Percentiles rank a stretch among this genome's conserved stretches.
Conservation (phyloP, 2,888 invertebrate genomes). For the Dynastes hyllus region DNA sequence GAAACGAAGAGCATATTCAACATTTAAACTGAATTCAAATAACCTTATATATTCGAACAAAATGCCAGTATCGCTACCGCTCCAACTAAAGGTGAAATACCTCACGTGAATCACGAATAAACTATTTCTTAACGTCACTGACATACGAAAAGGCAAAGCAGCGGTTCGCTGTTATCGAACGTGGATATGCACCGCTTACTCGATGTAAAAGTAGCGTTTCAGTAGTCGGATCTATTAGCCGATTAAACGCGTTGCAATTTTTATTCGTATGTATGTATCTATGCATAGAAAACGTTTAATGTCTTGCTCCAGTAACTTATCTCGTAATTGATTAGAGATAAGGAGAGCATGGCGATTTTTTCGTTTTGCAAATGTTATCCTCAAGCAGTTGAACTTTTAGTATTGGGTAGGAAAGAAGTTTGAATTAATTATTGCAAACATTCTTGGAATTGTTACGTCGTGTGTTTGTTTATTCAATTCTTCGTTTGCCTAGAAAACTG, state of each 20-base stretch:
- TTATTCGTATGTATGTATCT: conserved; percentile 18
- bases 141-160: conserved; percentile 5
- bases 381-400: neutral
- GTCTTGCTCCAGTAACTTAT: conserved; percentile 28
- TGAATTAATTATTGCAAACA: too few species aligned
- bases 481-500: too few species aligned
- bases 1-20: too few species aligned
- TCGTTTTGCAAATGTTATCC: neutral
- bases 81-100: neutral
- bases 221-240: conserved; percentile 53
- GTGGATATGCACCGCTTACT: conserved; percentile 9
- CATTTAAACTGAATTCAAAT: too few species aligned
- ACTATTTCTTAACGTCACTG: conserved; percentile 18
- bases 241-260: conserved; percentile 51
- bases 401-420: too few species aligned
- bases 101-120: conserved; percentile 15
- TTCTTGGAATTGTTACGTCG: too few species aligned
- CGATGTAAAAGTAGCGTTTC: conserved; percentile 42
- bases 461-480: too few species aligned
- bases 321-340: conserved; percentile 17
- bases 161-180: conserved; percentile 9
- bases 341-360: conserved; percentile 9
- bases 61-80: neutral
- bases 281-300: conserved; percentile 15
- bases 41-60: neutral